A percentile compares a stretch with the other conserved stretches of the same genome.
phyloP scores from a whole-genome alignment of 2,797 vertebrate species.

The Otolemur crassicaudatus region DNA sequence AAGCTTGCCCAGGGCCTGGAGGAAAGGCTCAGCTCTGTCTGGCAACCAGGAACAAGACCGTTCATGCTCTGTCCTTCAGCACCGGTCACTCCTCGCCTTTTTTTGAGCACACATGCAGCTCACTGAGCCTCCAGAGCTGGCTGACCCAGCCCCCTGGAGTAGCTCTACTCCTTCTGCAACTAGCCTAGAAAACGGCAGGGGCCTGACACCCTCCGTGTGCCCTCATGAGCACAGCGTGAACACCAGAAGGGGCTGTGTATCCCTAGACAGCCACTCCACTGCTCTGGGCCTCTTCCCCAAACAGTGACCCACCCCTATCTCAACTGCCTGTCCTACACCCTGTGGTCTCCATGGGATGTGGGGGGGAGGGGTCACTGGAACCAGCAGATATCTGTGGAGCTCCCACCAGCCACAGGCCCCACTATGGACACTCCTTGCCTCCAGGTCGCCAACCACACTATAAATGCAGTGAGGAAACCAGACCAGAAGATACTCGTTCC shows the following conservation, averaged over 20 bases:
- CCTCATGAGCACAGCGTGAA: neutral
- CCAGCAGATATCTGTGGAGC: neutral
- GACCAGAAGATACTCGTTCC: neutral
- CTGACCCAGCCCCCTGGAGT: no score
- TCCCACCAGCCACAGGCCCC: accelerated
- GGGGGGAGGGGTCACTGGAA: accelerated
- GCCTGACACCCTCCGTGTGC: accelerated
- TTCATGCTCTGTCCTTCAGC: neutral
- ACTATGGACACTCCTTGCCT: accelerated
- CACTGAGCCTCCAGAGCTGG: neutral
- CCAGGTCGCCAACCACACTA: accelerated
- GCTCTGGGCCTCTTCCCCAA: neutral
- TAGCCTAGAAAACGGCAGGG: neutral
- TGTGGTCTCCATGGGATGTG: accelerated
- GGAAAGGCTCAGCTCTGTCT: neutral
- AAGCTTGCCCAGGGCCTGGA: accelerated
- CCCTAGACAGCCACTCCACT: neutral
- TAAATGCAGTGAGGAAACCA: accelerated
- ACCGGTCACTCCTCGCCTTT: neutral
- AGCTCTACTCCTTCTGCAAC: no score
- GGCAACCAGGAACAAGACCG: neutral
- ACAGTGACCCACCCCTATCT: accelerated
- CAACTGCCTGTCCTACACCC: neutral
- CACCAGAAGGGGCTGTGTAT: neutral
- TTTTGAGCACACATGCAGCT: neutral